Evolutionary conservation across 2,888 invertebrate genomes (phyloP).

Genomic region (Sympetrum striolatum): DNA sequence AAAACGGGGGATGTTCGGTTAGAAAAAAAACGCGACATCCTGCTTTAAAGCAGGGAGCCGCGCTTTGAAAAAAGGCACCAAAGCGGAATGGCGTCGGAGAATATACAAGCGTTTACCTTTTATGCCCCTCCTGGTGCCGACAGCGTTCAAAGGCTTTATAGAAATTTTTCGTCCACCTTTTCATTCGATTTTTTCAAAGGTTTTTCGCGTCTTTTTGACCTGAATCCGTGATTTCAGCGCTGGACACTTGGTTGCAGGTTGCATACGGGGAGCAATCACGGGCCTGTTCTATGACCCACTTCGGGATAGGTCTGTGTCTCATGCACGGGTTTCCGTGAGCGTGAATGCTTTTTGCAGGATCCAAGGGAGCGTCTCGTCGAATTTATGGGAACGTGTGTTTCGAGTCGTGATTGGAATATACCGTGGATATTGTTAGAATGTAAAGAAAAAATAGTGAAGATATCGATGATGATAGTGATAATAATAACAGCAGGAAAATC

Average conservation of each 20-base stretch:
- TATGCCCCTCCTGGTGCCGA: not conserved
- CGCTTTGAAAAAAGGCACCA: not conserved
- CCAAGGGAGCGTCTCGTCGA: too few relatives aligned
- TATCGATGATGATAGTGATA: too few relatives aligned
- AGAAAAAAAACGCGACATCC: not conserved
- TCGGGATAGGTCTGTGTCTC: too few relatives aligned
- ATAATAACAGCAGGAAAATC: too few relatives aligned
- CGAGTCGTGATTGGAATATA: too few relatives aligned
- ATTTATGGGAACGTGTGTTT: too few relatives aligned
- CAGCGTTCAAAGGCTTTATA: not conserved
- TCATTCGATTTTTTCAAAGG: not conserved
- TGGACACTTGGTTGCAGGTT: not conserved
- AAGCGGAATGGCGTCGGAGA: not conserved
- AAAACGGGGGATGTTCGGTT: not conserved
- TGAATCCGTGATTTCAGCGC: not conserved
- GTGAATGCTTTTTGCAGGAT: too few relatives aligned
- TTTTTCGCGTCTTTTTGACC: not conserved
- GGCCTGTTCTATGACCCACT: too few relatives aligned
- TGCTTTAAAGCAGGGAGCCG: not conserved
- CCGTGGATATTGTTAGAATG: too few relatives aligned
- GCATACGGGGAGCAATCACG: too few relatives aligned
- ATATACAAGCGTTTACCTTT: not conserved
- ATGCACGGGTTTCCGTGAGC: too few relatives aligned
- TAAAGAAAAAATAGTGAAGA: too few relatives aligned
- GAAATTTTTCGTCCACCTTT: not conserved